phyloP scores from a whole-genome alignment of 2,113 vertebrate genomes.

The Ophiodon elongatus region DNA sequence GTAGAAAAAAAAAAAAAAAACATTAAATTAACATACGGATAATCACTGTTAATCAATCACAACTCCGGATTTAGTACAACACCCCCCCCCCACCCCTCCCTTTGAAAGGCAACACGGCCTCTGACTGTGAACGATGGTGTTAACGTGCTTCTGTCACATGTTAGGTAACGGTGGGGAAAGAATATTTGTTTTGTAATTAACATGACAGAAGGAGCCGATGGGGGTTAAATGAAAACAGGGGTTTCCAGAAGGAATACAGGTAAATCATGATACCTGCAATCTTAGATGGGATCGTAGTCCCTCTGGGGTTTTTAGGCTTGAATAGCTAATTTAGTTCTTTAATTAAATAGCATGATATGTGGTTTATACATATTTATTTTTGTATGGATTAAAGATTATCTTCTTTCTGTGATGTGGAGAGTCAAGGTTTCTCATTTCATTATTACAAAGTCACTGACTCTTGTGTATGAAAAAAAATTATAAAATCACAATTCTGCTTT shows the following conservation, averaged over 20 bases:
- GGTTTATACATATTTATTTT: not conserved
- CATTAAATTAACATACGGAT: constrained; percentile 6
- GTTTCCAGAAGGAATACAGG: constrained; percentile 20
- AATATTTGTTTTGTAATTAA: constrained; percentile 40
- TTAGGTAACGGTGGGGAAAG: not conserved
- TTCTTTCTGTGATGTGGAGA: not conserved
- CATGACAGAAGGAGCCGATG: constrained; percentile 40
- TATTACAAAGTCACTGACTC: too few species aligned
- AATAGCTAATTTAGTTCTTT: not conserved
- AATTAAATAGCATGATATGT: not conserved
- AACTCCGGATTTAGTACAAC: constrained; percentile 15
- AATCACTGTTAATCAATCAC: constrained; percentile 1
- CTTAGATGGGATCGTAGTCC: constrained; percentile 23
- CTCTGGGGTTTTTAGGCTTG: not conserved
- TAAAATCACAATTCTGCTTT: not conserved
- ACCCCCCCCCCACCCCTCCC: too few species aligned
- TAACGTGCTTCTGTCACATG: constrained; percentile 22
- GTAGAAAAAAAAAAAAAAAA: constrained; percentile 27
- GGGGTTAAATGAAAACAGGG: constrained; percentile 8
- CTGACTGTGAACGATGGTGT: not conserved
- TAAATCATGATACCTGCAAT: not conserved
- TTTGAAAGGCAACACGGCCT: constrained; percentile 21
- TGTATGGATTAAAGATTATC: not conserved
- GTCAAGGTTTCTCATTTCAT: too few species aligned
- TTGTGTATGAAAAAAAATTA: too few species aligned